Evolutionary conservation across 2,888 invertebrate genomes (phyloP).

Genomic region (Chesias legatella): DNA sequence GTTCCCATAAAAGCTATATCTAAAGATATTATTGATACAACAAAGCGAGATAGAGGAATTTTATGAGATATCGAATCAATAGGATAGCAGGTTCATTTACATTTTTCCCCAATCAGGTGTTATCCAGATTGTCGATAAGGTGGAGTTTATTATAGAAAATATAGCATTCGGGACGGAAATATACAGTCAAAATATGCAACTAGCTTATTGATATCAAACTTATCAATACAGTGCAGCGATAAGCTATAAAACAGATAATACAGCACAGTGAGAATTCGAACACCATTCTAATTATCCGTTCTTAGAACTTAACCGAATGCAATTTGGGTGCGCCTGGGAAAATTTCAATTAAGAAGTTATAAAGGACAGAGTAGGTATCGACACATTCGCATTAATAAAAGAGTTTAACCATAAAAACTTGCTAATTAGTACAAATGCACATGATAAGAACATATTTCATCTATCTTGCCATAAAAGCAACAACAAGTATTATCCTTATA

Average conservation of each 20-base stretch:
- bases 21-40: conserved; percentile 11
- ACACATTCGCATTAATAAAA: conserved; percentile 15
- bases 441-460: conserved; percentile 42
- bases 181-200: conserved; percentile 14
- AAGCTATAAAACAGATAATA: conserved; percentile 22
- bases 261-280: conserved; percentile 18
- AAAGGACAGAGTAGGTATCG: conserved; percentile 28
- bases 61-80: conserved; percentile 7
- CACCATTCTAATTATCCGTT: conserved; percentile 27
- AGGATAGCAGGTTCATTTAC: conserved; percentile 14
- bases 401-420: conserved; percentile 8
- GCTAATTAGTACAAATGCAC: conserved; percentile 53
- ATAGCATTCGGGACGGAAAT: conserved; percentile 10
- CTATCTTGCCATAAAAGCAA: conserved; percentile 33
- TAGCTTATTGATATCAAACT: conserved; percentile 17
- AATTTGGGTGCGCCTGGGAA: conserved; percentile 45
- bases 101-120: conserved; percentile 11
- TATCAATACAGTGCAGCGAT: conserved; percentile 18
- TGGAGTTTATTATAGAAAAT: conserved; percentile 1
- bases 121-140: conserved; percentile 7
- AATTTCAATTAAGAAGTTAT: conserved; percentile 48
- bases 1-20: conserved; percentile 12
- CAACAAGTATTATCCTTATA: conserved; percentile 37
- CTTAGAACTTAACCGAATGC: conserved; percentile 24
- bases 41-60: conserved; percentile 2